Conservation (phyloP, 2,797 vertebrate genomes). For the Malurus splendens region DNA sequence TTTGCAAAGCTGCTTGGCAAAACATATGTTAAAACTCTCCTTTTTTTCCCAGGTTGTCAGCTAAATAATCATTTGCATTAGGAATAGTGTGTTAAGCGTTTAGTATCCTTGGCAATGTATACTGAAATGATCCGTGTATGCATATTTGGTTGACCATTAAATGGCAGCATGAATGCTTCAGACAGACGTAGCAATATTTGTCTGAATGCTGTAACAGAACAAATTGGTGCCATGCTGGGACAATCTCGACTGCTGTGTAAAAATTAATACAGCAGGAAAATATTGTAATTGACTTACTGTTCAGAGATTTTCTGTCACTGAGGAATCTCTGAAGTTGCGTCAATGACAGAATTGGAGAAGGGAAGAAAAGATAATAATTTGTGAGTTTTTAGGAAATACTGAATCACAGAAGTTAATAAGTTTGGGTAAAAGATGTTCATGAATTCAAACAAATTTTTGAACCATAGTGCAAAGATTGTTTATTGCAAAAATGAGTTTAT, state of each 20-base stretch:
- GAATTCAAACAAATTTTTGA: neutral
- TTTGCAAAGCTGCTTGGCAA: neutral
- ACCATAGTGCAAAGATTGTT: neutral
- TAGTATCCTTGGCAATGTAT: neutral
- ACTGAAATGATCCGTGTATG: neutral
- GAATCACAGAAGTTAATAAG: neutral
- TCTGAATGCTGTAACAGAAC: neutral
- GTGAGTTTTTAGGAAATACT: accelerated
- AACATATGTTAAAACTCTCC: neutral
- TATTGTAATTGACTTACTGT: neutral
- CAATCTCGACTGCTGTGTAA: neutral
- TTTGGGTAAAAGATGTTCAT: neutral
- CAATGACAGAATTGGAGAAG: neutral
- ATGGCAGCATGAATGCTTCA: neutral
- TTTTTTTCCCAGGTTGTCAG: neutral
- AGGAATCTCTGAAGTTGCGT: neutral
- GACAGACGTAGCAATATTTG: neutral
- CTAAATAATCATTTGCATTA: neutral
- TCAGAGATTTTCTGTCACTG: neutral
- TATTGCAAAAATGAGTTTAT: neutral
- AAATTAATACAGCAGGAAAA: slow-evolving; percentile 3
- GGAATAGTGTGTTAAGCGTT: neutral
- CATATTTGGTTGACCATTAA: neutral
- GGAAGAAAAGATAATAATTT: neutral
- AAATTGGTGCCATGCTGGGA: neutral